Percentiles rank a stretch among this genome's conserved stretches.
Conservation (phyloP, 2,113 vertebrate genomes). For the Lasiurus cinereus region DNA sequence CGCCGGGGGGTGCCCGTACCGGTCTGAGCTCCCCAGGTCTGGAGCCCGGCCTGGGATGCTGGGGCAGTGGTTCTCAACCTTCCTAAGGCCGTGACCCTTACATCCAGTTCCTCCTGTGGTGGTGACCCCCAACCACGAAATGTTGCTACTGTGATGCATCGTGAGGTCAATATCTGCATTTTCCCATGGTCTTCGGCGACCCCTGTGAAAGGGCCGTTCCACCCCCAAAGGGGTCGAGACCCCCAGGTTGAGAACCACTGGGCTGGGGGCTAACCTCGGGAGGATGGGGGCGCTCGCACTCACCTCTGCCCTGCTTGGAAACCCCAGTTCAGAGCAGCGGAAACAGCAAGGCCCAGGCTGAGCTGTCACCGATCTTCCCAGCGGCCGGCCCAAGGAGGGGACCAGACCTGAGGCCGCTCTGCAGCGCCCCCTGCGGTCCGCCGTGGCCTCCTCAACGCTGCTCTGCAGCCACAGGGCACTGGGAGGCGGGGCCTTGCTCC, state of each 20-base stretch:
- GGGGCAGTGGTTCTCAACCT: background rate
- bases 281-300: accelerated
- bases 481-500: background rate
- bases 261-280: background rate
- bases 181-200: too few relatives aligned
- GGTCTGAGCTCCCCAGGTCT: background rate
- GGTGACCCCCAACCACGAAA: too few relatives aligned
- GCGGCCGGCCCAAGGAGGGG: accelerated
- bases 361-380: background rate
- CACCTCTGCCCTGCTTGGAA: background rate
- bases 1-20: accelerated
- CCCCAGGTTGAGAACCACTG: too few relatives aligned
- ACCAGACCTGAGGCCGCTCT: background rate
- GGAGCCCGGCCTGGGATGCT: background rate
- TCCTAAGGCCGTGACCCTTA: too few relatives aligned
- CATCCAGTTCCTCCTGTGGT: too few relatives aligned
- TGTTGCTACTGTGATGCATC: too few relatives aligned
- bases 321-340: background rate
- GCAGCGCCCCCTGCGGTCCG: background rate
- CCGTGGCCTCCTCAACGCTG: accelerated
- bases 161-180: too few relatives aligned
- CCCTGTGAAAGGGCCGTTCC: too few relatives aligned
- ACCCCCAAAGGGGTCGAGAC: too few relatives aligned
- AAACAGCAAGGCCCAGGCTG: background rate
- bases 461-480: accelerated